These are phyloP conservation scores for Larimichthys crocea DNA, from an alignment of 2,113 vertebrate genomes.

Conservation along the genomic window DNA sequence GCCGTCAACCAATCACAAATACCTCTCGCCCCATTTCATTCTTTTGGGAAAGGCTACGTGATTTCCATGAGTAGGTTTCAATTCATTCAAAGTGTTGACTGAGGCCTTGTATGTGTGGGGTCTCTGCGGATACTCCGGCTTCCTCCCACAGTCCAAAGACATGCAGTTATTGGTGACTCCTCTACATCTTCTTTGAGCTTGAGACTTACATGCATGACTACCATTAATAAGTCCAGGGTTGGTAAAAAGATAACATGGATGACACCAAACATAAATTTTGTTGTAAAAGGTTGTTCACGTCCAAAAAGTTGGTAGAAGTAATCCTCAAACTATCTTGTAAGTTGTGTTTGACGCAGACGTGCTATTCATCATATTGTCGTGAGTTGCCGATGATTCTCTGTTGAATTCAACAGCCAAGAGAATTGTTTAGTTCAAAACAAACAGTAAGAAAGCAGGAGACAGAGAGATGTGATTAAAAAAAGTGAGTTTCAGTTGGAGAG, in stretches of 20 bases:
- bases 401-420: conserved; percentile 14
- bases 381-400: conserved; percentile 1
- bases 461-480: conserved; percentile 1
- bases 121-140: too few relatives aligned
- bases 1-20: background rate
- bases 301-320: background rate
- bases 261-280: background rate
- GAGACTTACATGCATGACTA: background rate
- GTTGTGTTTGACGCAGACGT: background rate
- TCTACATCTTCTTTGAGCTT: background rate
- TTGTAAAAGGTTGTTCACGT: background rate
- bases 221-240: background rate
- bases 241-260: background rate
- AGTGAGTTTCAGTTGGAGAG: background rate
- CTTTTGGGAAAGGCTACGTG: background rate
- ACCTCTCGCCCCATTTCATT: background rate
- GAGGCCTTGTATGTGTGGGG: too few relatives aligned
- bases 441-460: background rate
- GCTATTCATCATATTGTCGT: background rate
- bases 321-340: background rate
- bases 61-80: background rate
- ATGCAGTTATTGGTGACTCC: too few relatives aligned
- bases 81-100: too few relatives aligned
- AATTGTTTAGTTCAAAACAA: background rate
- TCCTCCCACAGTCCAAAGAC: too few relatives aligned